A percentile compares a stretch with the other conserved stretches of the same genome.
phyloP scores from a whole-genome alignment of 2,113 vertebrate species.

The Myotis brandtii region DNA sequence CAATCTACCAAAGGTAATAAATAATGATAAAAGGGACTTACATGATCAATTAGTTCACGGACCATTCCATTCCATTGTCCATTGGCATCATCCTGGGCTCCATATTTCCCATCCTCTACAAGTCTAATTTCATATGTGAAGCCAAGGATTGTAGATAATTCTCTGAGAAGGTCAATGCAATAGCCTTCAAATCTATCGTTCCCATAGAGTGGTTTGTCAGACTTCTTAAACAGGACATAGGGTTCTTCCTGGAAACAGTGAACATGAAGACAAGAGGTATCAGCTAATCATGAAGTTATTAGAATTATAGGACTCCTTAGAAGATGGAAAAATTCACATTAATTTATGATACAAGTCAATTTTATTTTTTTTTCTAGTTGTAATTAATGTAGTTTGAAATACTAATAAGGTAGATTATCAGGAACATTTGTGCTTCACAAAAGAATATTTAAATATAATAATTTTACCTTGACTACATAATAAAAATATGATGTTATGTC shows the following conservation, averaged over 20 bases:
- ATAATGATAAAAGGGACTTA: slow-evolving; percentile 86
- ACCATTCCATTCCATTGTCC: slow-evolving; percentile 99
- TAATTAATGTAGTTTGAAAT: slow-evolving; percentile 13
- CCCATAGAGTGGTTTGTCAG: slow-evolving; percentile 97
- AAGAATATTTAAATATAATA: slow-evolving; percentile 23
- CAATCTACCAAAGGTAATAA: neutral
- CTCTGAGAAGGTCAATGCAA: slow-evolving; percentile 97
- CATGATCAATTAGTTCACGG: slow-evolving; percentile 97
- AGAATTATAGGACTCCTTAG: neutral
- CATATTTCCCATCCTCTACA: slow-evolving; percentile 97
- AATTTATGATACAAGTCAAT: neutral
- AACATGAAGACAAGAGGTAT: slow-evolving; percentile 39
- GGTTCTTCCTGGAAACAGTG: slow-evolving; percentile 93
- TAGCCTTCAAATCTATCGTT: slow-evolving; percentile 98
- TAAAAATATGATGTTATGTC: neutral
- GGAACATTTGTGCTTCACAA: neutral
- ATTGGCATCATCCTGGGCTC: slow-evolving; percentile 95
- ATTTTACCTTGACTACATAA: neutral
- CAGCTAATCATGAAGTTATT: slow-evolving; percentile 10
- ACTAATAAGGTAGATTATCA: neutral
- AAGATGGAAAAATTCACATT: neutral
- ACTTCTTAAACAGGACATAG: slow-evolving; percentile 99
- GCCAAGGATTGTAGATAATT: slow-evolving; percentile 95
- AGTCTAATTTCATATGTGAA: slow-evolving; percentile 96
- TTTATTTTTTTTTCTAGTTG: neutral